Conservation (phyloP, 2,797 vertebrate genomes). For the Fringilla coelebs region DNA sequence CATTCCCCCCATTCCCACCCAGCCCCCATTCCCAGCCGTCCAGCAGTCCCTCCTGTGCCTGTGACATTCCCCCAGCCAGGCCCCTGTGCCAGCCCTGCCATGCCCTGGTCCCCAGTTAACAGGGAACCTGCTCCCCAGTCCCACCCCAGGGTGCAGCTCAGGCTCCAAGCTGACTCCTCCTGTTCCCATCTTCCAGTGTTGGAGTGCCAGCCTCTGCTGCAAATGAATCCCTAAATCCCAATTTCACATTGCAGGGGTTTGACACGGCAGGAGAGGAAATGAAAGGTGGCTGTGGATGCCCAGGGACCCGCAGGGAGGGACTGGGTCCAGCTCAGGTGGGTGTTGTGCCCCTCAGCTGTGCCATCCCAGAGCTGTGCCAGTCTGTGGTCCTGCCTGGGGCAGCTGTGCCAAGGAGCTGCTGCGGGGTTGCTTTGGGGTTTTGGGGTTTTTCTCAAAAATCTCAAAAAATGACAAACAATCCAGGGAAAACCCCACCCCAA, state of each 20-base stretch:
- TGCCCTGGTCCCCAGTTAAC: background rate
- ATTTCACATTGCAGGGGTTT: rapidly evolving
- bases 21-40: background rate
- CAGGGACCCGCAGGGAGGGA: rapidly evolving
- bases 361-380: background rate
- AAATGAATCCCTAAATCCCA: background rate
- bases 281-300: background rate
- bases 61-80: background rate
- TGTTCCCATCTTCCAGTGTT: background rate
- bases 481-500: too few species aligned
- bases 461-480: too few species aligned
- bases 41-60: background rate
- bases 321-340: background rate
- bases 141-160: background rate
- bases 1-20: too few species aligned
- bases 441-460: too few species aligned
- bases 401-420: background rate
- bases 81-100: background rate
- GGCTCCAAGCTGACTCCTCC: background rate
- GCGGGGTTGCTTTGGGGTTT: too few species aligned
- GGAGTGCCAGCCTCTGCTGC: background rate
- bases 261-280: rapidly evolving
- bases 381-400: background rate
- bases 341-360: background rate
- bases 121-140: background rate